Evolutionary conservation across 2,888 invertebrate genomes (phyloP).

Genomic region (Diaperis boleti): DNA sequence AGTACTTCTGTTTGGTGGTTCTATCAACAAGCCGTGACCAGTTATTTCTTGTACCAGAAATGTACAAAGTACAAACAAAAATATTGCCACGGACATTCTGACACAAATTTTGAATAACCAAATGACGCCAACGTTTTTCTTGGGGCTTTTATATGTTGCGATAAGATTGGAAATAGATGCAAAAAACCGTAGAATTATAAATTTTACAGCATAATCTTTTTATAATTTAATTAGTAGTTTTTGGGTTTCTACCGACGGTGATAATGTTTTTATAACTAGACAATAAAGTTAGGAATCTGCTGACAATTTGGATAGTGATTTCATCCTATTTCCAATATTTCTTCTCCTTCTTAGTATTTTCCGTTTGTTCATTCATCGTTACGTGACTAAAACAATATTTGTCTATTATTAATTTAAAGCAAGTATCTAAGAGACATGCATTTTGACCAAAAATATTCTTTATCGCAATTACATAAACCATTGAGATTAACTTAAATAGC

Average conservation of each 20-base stretch:
- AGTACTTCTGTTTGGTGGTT: constrained; percentile 67
- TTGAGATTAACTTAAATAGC: too few relatives aligned
- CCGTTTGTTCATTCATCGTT: too few relatives aligned
- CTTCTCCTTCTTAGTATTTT: too few relatives aligned
- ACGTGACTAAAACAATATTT: too few relatives aligned
- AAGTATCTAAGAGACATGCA: too few relatives aligned
- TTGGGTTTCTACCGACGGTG: neutral
- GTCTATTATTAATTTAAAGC: too few relatives aligned
- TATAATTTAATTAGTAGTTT: constrained; percentile 15
- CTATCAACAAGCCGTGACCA: constrained; percentile 67
- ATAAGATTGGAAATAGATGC: constrained; percentile 4
- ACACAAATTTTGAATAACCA: neutral
- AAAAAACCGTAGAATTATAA: constrained; percentile 7
- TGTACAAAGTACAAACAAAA: neutral
- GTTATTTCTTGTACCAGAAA: constrained; percentile 9
- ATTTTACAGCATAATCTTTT: constrained; percentile 17
- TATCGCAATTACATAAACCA: too few relatives aligned
- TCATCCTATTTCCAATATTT: too few relatives aligned
- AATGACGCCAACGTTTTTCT: neutral
- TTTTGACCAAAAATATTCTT: too few relatives aligned
- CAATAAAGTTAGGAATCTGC: too few relatives aligned
- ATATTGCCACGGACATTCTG: neutral
- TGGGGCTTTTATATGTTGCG: constrained; percentile 2
- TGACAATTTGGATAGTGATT: too few relatives aligned
- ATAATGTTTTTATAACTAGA: too few relatives aligned